Evolutionary conservation across 30 jellyfish, hydroid and myxozoan genomes (phyloP).

Genomic region (Turritopsis dohrnii): DNA sequence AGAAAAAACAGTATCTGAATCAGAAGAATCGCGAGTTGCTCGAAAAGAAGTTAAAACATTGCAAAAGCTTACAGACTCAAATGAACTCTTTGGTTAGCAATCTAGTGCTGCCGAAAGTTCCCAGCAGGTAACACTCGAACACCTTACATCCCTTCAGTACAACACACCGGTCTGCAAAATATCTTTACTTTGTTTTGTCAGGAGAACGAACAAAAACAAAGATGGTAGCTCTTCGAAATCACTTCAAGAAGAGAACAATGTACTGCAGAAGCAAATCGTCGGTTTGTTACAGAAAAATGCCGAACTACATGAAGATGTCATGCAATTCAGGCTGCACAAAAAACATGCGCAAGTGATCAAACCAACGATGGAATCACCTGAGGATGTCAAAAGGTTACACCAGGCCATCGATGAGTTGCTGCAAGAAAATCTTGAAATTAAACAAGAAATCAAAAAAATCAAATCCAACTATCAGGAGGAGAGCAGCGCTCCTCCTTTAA

Average conservation of each 20-base stretch:
- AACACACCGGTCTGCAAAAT: too few relatives aligned
- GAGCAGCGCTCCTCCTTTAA: background rate
- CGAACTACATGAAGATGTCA: background rate
- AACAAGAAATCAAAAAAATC: background rate
- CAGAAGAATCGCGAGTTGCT: conserved; percentile 2
- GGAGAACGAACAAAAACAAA: too few relatives aligned
- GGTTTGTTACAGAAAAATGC: background rate
- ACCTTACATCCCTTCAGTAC: too few relatives aligned
- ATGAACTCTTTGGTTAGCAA: conserved; percentile 1
- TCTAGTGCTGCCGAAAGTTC: background rate
- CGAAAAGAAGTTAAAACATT: background rate
- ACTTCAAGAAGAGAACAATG: background rate
- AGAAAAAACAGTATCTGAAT: background rate
- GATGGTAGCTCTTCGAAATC: background rate
- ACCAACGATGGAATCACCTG: background rate
- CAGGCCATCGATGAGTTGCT: background rate
- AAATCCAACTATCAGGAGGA: background rate
- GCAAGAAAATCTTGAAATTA: background rate
- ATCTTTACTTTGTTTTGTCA: too few relatives aligned
- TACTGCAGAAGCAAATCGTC: background rate
- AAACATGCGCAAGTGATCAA: background rate
- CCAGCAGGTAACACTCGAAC: too few relatives aligned
- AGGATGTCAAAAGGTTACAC: background rate
- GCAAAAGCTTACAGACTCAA: background rate
- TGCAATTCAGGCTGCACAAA: background rate